Evolutionary conservation across 2,797 vertebrate genomes (phyloP).

Genomic region (Tiaroga cobitis): DNA sequence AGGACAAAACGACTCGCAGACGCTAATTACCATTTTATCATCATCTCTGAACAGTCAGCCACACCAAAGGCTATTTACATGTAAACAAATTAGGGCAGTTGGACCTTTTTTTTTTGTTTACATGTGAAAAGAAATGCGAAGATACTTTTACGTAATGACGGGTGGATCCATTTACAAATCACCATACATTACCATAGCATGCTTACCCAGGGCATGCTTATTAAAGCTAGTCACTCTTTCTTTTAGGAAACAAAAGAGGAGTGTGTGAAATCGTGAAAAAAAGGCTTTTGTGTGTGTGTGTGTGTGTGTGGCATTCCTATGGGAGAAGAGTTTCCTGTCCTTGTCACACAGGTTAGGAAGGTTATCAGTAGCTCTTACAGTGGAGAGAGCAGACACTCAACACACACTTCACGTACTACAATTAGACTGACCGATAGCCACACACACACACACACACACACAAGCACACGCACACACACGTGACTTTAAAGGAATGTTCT

Average conservation of each 20-base stretch:
- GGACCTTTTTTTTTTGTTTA: constrained; percentile 35
- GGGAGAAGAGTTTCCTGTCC: constrained; percentile 35
- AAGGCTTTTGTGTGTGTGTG: neutral
- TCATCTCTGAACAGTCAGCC: constrained; percentile 45
- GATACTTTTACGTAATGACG: neutral
- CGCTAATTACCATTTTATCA: constrained; percentile 55
- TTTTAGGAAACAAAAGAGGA: neutral
- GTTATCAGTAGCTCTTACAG: constrained; percentile 52
- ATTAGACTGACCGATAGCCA: constrained; percentile 38
- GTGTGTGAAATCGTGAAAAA: neutral
- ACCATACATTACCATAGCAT: constrained; percentile 2
- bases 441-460: constrained; percentile 24
- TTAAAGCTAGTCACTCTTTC: neutral
- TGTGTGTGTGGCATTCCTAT: constrained; percentile 12
- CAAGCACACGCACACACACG: neutral
- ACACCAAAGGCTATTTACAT: constrained; percentile 52
- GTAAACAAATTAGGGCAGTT: constrained; percentile 48
- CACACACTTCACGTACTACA: constrained; percentile 39
- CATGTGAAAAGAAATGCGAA: constrained; percentile 25
- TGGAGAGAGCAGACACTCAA: constrained; percentile 46
- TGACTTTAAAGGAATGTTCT: constrained; percentile 8
- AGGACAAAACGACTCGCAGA: constrained; percentile 41
- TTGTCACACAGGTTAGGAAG: constrained; percentile 47
- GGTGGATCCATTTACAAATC: constrained; percentile 3
- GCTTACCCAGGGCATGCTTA: constrained; percentile 13